These are phyloP conservation scores for Triplophysa dalaica DNA, from an alignment of 2,113 vertebrate species.

Conservation along the genomic window DNA sequence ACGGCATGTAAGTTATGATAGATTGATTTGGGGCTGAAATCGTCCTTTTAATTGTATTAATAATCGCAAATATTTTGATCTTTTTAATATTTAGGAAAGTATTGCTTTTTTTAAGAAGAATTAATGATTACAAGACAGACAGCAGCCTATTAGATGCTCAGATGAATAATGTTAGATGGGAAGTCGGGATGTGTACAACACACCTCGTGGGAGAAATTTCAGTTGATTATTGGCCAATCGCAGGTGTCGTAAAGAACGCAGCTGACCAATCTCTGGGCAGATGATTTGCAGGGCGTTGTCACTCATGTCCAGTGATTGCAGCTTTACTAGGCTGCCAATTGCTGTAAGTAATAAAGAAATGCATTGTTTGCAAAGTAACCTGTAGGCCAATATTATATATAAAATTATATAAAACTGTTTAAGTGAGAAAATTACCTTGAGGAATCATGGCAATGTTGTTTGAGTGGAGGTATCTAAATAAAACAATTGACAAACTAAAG, in stretches of 20 bases:
- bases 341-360: constrained; percentile 68
- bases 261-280: constrained; percentile 91
- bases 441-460: constrained; percentile 96
- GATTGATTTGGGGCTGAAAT: too few species aligned
- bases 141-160: neutral
- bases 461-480: constrained; percentile 90
- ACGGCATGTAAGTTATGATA: too few species aligned
- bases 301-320: constrained; percentile 93
- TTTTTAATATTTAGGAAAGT: neutral
- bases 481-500: constrained; percentile 30
- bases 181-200: constrained; percentile 19
- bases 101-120: neutral
- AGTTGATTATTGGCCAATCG: constrained; percentile 92
- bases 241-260: constrained; percentile 88
- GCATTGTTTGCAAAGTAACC: neutral
- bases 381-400: neutral
- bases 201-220: constrained; percentile 86
- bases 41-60: too few species aligned
- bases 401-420: neutral
- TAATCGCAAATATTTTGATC: too few species aligned
- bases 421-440: constrained; percentile 78
- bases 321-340: constrained; percentile 87
- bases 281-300: constrained; percentile 91
- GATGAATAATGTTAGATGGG: neutral
- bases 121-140: neutral